A percentile compares a stretch with the other conserved stretches of the same genome.
Evolutionary conservation across 2,888 invertebrate genomes (phyloP).

Genomic region (Phania funesta): DNA sequence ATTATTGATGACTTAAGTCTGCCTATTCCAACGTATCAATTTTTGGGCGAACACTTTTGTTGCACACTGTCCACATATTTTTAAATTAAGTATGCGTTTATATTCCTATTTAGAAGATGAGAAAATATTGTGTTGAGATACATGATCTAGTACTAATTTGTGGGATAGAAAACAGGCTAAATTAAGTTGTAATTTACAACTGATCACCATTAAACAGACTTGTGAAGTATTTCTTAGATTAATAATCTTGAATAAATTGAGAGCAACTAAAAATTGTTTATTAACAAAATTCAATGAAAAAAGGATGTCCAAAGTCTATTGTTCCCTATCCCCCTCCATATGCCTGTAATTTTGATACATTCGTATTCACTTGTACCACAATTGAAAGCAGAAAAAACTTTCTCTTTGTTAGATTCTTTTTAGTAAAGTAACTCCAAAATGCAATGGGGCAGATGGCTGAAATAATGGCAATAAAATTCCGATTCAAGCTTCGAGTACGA

Average conservation of each 20-base stretch:
- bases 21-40: not conserved
- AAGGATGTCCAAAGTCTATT: not conserved
- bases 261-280: not conserved
- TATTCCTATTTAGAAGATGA: constrained; percentile 53
- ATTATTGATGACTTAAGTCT: not conserved
- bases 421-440: no score
- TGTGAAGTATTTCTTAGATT: constrained; percentile 20
- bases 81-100: constrained; percentile 11
- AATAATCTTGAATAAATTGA: not conserved
- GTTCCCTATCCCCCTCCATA: no score
- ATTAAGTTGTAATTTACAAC: constrained; percentile 30
- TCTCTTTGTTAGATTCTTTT: no score
- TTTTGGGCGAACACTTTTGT: not conserved
- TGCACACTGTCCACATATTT: not conserved
- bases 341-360: no score
- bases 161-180: constrained; percentile 55
- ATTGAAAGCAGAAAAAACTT: no score
- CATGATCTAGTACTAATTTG: constrained; percentile 47
- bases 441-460: no score
- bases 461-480: no score
- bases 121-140: constrained; percentile 53
- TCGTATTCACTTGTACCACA: no score
- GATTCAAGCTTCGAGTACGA: no score
- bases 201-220: constrained; percentile 52
- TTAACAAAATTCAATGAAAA: not conserved